Base-by-base conservation (phyloP, 2,888 invertebrate genomes). In the Microctonus aethiopoides region DNA sequence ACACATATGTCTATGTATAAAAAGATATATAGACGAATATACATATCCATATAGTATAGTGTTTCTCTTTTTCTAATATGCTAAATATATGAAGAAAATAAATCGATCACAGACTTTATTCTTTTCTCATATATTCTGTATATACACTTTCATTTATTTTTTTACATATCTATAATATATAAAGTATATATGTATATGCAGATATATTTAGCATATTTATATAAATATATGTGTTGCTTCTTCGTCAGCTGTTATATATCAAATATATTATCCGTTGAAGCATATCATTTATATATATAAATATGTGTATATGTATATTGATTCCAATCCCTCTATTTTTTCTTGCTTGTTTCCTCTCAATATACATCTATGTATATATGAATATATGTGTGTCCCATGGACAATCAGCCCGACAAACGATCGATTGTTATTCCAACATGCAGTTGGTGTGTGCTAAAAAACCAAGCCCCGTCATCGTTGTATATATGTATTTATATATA, bases 351-450 rank as follows among this genome's bases (percentile, higher is more conserved):
- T 57, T 57, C 34, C 57, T 57, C 32, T 57, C 57, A 57, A 29
- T 65, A 39, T 34, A 29, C 26, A 61, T 62, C n/a, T n/a, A n/a
- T n/a, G n/a, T n/a, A n/a, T n/a, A n/a, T n/a, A n/a, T n/a, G n/a
- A n/a, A n/a, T n/a, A 46, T 69, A 51, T 60, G 65, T 71, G 64
- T 56, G 57, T 65, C 64, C 65, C 65, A 56, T 61, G 70, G 61
- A 71, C 73, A 70, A 72, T 74, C 70, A 67, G 69, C 70, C 46
- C 68, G 72, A 74, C 73, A 72, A 74, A 65, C 73, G 73, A 72
- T 76, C 76, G 65, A 72, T 75, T 70, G 72, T 75, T 63, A 72
- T 74, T 72, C 62, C 72, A 78, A 72, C 63, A 52, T 78, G 56
- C 62, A 67, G 24, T 24, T 56, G 24, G 16, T 29, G 34, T 57